A percentile compares a stretch with the other conserved stretches of the same genome.
Evolutionary conservation across 2,888 invertebrate species (phyloP).

Genomic region (Cistogaster globosa): DNA sequence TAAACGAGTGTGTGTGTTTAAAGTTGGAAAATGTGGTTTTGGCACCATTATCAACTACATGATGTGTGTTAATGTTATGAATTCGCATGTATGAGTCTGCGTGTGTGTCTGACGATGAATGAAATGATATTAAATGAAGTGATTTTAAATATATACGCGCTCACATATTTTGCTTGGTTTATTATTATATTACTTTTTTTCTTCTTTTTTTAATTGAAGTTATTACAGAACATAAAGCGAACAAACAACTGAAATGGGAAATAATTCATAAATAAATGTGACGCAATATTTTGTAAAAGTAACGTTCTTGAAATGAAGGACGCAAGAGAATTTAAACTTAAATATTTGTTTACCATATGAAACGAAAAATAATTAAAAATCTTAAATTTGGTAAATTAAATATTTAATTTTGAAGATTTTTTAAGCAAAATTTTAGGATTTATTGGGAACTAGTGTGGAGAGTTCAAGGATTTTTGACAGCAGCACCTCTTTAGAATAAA

Average conservation of each 20-base stretch:
- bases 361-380: not conserved
- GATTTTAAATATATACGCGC: conserved; percentile 32
- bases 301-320: conserved; percentile 39
- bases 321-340: conserved; percentile 5
- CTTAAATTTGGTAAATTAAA: too few relatives aligned
- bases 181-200: not conserved
- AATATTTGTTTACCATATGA: not conserved
- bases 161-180: conserved; percentile 3
- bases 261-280: conserved; percentile 48
- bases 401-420: too few relatives aligned
- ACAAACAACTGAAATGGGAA: conserved; percentile 1
- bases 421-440: too few relatives aligned
- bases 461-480: too few relatives aligned
- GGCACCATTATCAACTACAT: conserved; percentile 46
- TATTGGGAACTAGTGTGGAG: too few relatives aligned
- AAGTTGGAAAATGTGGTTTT: conserved; percentile 52
- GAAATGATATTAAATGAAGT: conserved; percentile 54
- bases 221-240: conserved; percentile 33
- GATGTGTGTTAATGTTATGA: conserved; percentile 15
- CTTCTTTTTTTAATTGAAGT: conserved; percentile 49
- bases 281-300: conserved; percentile 12
- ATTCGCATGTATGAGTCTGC: not conserved
- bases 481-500: too few relatives aligned
- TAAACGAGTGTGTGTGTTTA: conserved; percentile 5
- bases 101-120: conserved; percentile 11